Evolutionary conservation across 1,140 invertebrate species (phyloP), one percentile per base, ranked within the genome.

Genomic region (Epicauta chinensis): DNA sequence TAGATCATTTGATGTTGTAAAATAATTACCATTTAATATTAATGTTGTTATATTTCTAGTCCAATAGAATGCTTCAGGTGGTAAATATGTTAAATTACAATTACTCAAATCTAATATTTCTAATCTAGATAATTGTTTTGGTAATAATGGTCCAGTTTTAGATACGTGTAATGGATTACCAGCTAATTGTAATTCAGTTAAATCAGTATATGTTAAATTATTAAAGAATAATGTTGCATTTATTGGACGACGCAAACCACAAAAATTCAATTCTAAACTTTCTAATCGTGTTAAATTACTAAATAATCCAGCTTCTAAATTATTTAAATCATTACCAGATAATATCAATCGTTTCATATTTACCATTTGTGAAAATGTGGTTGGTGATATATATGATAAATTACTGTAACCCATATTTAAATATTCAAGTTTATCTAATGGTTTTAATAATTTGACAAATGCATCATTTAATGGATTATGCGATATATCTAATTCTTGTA

Each of bases 391-490:
- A 51, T 81, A 73, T 1, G 80, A 81, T 7, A 86, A 69, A 63
- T 81, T 80, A 67, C 83, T 83, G 58, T 84, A 84, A 5, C 83
- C 82, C 82, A 86, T 86, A 60, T 86, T 83, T 7, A 86, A 68
- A 62, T 81, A 82, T 68, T 84, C 79, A 9, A 86, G 67, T 14
- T 79, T 79, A 32, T 79, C 76, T 1, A 86, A 63, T 0, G 83
- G 83, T 1, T 79, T 78, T n/a, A 86, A 66, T 11, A 85, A 63
- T 60, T 73, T 77, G 10, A 81, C 81, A 61, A 85, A 86, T 0
- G 81, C 83, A 61, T 85, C 79, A 16, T 78, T 77, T 0, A 86
- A 61, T 2, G 83, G 82, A 71, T 85, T 85, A 51, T 82, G 75
- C 0, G 82, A 84, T 54, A 85, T 80, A 59, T 84, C 81, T 15